Conservation (phyloP, 2,888 invertebrate genomes). For the Criorhina ranunculi region DNA sequence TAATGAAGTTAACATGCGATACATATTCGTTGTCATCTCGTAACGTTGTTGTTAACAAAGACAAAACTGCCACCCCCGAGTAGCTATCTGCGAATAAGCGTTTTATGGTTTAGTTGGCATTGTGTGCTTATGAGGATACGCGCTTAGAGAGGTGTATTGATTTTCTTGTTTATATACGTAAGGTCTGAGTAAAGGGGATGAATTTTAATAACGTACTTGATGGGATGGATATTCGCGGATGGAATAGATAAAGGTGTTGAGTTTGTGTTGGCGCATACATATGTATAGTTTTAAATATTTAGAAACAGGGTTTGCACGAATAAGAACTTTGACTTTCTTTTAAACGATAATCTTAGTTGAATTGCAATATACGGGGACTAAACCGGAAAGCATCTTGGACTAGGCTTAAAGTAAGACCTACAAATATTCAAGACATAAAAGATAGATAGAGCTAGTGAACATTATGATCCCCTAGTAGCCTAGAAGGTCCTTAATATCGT, state of each 20-base stretch:
- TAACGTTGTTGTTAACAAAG: constrained; percentile 76
- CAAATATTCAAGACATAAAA: too few species aligned
- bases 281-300: too few species aligned
- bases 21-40: constrained; percentile 71
- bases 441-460: too few species aligned
- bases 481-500: too few species aligned
- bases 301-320: too few species aligned
- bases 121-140: constrained; percentile 34
- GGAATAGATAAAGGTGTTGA: background rate
- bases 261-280: background rate
- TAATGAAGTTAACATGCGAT: constrained; percentile 76
- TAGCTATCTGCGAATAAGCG: constrained; percentile 65
- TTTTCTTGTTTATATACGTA: constrained; percentile 50
- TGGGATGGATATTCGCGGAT: background rate
- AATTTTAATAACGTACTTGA: constrained; percentile 23
- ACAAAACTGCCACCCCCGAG: constrained; percentile 52
- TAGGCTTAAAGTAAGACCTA: too few species aligned
- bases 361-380: too few species aligned
- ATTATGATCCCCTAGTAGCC: too few species aligned
- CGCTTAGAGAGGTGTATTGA: constrained; percentile 42
- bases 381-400: too few species aligned
- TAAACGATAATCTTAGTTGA: too few species aligned
- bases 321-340: too few species aligned
- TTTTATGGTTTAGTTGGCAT: constrained; percentile 53
- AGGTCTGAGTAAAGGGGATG: constrained; percentile 9